Conservation (phyloP, 1,140 invertebrate genomes). For the Drosophila albomicans region DNA sequence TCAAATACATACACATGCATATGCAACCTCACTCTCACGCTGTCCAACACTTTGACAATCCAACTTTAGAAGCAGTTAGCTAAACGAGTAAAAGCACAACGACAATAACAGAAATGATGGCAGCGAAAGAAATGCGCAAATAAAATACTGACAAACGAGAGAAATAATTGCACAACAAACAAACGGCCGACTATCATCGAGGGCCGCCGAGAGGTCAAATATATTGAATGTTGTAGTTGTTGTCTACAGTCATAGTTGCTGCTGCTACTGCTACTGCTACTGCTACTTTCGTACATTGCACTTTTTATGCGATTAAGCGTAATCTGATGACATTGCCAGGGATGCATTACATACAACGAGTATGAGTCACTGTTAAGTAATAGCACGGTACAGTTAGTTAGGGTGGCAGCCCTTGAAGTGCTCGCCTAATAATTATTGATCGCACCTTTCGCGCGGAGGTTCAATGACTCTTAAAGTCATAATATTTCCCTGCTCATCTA, state of each 20-base stretch:
- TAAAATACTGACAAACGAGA: conserved; percentile 61
- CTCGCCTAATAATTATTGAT: conserved; percentile 37
- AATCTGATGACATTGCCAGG: conserved; percentile 62
- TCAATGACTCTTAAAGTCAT: conserved; percentile 60
- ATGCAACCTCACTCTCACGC: conserved; percentile 17
- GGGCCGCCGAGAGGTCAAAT: conserved; percentile 68
- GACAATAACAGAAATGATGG: conserved; percentile 10
- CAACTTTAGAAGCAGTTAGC: conserved; percentile 60
- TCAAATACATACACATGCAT: conserved; percentile 22
- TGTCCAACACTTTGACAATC: conserved; percentile 25
- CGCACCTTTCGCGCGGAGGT: conserved; percentile 45
- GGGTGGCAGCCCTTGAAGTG: conserved; percentile 24
- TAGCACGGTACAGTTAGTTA: background rate
- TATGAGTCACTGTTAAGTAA: conserved; percentile 16
- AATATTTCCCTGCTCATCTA: conserved; percentile 42
- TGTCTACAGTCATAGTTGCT: conserved; percentile 37
- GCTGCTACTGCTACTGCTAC: conserved; percentile 18
- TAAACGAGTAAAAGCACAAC: conserved; percentile 47
- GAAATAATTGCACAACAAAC: conserved; percentile 77
- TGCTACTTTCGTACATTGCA: conserved; percentile 56
- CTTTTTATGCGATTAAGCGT: conserved; percentile 78
- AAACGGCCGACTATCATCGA: conserved; percentile 22
- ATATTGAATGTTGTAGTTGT: conserved; percentile 55
- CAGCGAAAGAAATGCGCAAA: conserved; percentile 56
- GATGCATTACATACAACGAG: conserved; percentile 25